A percentile compares a stretch with the other conserved stretches of the same genome.
Conservation (phyloP, 2,797 vertebrate species). For the Trachurus trachurus region DNA sequence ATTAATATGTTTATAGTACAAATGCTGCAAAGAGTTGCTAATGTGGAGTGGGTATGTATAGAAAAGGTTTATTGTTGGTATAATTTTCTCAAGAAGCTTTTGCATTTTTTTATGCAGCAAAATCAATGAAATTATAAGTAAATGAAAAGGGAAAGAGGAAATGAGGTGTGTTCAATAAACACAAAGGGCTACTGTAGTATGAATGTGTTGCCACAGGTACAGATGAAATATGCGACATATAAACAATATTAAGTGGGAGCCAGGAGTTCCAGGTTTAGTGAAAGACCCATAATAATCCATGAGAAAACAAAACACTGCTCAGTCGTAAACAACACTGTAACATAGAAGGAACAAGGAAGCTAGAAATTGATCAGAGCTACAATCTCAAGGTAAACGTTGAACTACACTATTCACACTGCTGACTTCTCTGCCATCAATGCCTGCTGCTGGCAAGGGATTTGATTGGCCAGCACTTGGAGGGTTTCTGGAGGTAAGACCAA, state of each 20-base stretch:
- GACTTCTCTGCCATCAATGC: conserved; percentile 18
- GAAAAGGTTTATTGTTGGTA: not conserved
- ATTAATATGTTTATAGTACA: conserved; percentile 7
- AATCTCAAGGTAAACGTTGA: conserved; percentile 17
- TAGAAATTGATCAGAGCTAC: not conserved
- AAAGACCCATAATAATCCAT: no score
- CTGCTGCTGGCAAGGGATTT: not conserved
- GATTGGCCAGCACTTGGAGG: not conserved
- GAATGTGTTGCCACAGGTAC: conserved; percentile 1
- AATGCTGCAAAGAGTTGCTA: not conserved
- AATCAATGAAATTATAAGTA: not conserved
- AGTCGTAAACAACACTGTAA: not conserved
- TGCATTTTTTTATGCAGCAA: not conserved
- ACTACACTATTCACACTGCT: not conserved
- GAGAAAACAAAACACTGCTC: not conserved
- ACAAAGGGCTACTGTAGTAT: not conserved
- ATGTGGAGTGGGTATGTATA: not conserved
- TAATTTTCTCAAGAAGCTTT: not conserved
- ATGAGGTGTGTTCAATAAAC: not conserved
- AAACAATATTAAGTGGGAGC: not conserved
- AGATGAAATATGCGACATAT: not conserved
- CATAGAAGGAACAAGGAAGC: not conserved
- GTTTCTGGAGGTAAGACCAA: conserved; percentile 1
- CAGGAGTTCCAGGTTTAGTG: not conserved
- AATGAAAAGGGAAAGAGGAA: not conserved